Evolutionary conservation across 2,113 vertebrate genomes (phyloP).

Genomic region (Ceuthmochares aereus): DNA sequence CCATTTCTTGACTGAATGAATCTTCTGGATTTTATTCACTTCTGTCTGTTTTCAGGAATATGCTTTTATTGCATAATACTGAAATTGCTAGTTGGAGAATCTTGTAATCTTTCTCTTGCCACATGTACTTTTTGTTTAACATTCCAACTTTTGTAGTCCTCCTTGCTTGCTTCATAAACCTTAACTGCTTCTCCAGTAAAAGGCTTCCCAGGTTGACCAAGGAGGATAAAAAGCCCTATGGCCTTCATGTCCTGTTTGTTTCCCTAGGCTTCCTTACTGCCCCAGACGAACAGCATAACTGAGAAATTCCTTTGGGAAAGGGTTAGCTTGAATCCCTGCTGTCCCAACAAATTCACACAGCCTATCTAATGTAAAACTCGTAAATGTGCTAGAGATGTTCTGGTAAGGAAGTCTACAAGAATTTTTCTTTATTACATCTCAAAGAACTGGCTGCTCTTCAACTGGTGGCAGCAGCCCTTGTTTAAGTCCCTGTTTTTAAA

Average conservation of each 20-base stretch:
- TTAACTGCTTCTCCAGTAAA: neutral
- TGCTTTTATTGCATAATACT: neutral
- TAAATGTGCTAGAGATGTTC: neutral
- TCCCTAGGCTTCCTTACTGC: neutral
- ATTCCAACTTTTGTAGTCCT: neutral
- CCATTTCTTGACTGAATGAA: neutral
- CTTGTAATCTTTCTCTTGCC: neutral
- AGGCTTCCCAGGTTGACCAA: neutral
- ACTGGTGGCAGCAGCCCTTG: neutral
- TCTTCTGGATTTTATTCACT: neutral
- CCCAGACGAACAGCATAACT: neutral
- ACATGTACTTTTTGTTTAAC: neutral
- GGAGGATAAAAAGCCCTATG: neutral
- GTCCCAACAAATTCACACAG: neutral
- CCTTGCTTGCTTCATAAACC: neutral
- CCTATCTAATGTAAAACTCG: neutral
- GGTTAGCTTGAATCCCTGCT: neutral
- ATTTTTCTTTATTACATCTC: neutral
- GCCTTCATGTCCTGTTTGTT: neutral
- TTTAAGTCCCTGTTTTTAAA: neutral
- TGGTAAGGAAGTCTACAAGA: neutral
- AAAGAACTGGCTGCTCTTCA: neutral
- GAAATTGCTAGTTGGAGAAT: neutral
- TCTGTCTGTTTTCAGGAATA: neutral
- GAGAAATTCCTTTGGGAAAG: neutral